phyloP scores from a whole-genome alignment of 2,888 invertebrate genomes.

The Coenonympha glycerion region DNA sequence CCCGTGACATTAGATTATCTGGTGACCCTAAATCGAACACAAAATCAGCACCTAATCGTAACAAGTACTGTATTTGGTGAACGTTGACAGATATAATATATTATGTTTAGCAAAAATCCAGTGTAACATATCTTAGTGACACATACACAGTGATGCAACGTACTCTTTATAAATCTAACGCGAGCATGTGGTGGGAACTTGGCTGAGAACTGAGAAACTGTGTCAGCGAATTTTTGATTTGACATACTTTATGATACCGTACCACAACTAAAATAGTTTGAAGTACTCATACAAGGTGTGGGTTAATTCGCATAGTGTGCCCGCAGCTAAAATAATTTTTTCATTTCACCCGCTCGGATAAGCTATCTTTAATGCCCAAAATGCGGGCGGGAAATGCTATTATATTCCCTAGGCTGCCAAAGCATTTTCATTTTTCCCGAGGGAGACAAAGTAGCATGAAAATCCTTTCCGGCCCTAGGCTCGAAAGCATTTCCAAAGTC shows the following conservation, averaged over 20 bases:
- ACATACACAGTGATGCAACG: conserved; percentile 12
- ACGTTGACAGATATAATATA: conserved; percentile 14
- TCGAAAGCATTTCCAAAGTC: too few relatives aligned
- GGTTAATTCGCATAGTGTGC: too few relatives aligned
- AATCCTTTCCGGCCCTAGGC: too few relatives aligned
- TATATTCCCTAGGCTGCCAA: too few relatives aligned
- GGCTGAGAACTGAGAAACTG: conserved; percentile 4
- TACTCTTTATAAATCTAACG: neutral
- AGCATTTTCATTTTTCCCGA: too few relatives aligned
- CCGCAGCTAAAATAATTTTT: too few relatives aligned
- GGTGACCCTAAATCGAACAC: conserved; percentile 14
- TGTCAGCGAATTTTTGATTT: conserved; percentile 14
- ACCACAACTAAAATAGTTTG: too few relatives aligned
- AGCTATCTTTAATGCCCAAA: too few relatives aligned
- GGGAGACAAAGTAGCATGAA: too few relatives aligned
- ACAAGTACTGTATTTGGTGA: conserved; percentile 20
- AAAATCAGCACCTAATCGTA: conserved; percentile 23
- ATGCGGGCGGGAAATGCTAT: too few relatives aligned
- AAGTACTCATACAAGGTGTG: too few relatives aligned
- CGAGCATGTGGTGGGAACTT: conserved; percentile 3
- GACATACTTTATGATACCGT: neutral
- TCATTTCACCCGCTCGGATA: too few relatives aligned
- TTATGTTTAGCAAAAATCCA: conserved; percentile 10
- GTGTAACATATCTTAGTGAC: conserved; percentile 6
- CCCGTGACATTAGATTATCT: neutral